Conservation (phyloP, 2,888 invertebrate genomes). For the Carabus problematicus region DNA sequence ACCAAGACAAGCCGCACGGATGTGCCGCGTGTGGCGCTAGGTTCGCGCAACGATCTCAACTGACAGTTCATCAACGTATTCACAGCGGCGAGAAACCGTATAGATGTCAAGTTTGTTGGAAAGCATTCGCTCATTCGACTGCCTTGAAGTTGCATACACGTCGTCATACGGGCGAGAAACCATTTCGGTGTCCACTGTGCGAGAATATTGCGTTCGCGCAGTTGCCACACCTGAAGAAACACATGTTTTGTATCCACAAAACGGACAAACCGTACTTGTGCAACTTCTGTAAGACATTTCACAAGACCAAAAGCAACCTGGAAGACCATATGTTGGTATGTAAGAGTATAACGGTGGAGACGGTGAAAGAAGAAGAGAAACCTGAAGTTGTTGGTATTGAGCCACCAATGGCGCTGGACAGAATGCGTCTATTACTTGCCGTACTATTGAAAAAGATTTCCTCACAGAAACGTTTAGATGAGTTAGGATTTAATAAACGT, state of each 20-base stretch:
- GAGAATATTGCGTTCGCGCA: slow-evolving; percentile 78
- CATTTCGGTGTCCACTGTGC: slow-evolving; percentile 76
- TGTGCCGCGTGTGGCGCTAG: slow-evolving; percentile 80
- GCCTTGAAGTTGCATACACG: slow-evolving; percentile 84
- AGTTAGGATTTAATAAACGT: slow-evolving; percentile 75
- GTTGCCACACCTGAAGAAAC: slow-evolving; percentile 85
- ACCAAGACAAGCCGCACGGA: slow-evolving; percentile 76
- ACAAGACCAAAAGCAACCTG: slow-evolving; percentile 77
- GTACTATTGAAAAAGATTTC: slow-evolving; percentile 84
- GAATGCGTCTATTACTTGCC: slow-evolving; percentile 80
- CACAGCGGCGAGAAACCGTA: slow-evolving; percentile 87
- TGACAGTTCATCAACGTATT: slow-evolving; percentile 83
- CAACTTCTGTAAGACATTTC: slow-evolving; percentile 73
- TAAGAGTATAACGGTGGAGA: slow-evolving; percentile 47
- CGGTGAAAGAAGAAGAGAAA: slow-evolving; percentile 50
- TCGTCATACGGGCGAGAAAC: slow-evolving; percentile 85
- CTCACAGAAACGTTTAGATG: slow-evolving; percentile 76
- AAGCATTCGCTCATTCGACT: slow-evolving; percentile 83
- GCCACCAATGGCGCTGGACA: slow-evolving; percentile 71
- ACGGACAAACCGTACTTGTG: slow-evolving; percentile 81
- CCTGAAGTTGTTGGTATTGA: slow-evolving; percentile 52
- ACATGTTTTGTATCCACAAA: slow-evolving; percentile 85
- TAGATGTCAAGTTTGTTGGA: slow-evolving; percentile 79
- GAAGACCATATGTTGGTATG: slow-evolving; percentile 70
- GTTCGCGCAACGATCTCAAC: slow-evolving; percentile 84